Conservation (phyloP, 1,140 invertebrate genomes). For the Drosophila nannoptera region DNA sequence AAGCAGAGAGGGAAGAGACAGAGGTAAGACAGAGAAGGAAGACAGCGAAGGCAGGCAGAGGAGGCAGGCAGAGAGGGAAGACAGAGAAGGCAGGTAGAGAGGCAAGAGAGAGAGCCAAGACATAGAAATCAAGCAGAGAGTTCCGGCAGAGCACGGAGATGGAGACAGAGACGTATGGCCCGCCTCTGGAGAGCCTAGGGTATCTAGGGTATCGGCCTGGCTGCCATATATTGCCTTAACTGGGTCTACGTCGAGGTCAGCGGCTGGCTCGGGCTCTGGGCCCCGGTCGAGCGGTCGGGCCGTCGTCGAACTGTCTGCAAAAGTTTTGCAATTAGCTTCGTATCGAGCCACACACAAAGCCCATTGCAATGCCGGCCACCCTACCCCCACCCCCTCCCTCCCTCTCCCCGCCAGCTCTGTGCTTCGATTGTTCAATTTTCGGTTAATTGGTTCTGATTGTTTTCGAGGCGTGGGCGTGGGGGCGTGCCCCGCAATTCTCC, state of each 20-base stretch:
- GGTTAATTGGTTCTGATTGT: slow-evolving; percentile 77
- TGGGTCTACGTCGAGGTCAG: slow-evolving; percentile 53
- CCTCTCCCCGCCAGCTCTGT: slow-evolving; percentile 21
- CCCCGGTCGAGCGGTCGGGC: slow-evolving; percentile 63
- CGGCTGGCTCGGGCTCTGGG: slow-evolving; percentile 4
- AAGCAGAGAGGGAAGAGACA: too few species aligned
- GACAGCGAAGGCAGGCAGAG: too few species aligned
- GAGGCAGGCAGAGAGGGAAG: too few species aligned
- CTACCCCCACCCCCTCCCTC: slow-evolving; percentile 15
- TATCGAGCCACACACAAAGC: slow-evolving; percentile 19
- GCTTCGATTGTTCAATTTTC: slow-evolving; percentile 71
- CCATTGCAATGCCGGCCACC: neutral
- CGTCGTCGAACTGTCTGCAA: slow-evolving; percentile 71
- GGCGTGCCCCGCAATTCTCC: neutral
- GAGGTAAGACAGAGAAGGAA: too few species aligned
- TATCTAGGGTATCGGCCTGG: neutral
- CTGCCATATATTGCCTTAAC: slow-evolving; percentile 28
- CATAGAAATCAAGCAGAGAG: too few species aligned
- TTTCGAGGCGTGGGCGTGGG: slow-evolving; percentile 59
- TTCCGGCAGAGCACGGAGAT: too few species aligned
- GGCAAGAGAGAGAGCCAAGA: too few species aligned
- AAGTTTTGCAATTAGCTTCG: slow-evolving; percentile 62
- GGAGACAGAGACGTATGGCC: too few species aligned
- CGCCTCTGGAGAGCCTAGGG: too few species aligned
- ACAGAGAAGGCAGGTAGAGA: too few species aligned